Conservation (phyloP, 2,888 invertebrate species). For the Dyspetes luteomarginatus region DNA sequence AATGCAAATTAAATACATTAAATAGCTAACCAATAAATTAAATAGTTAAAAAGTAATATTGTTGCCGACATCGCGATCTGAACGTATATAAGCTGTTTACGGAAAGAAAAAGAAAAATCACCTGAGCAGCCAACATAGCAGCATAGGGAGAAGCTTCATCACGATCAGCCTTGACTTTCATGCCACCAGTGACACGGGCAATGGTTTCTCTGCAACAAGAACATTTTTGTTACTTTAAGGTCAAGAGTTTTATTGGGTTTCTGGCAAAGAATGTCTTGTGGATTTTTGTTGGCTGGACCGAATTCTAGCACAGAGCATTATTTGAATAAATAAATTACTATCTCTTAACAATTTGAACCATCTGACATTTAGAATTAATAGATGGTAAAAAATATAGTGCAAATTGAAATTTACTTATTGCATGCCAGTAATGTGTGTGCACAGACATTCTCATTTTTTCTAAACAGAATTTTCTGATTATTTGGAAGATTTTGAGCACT, state of each 20-base stretch:
- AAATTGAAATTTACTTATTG: too few relatives aligned
- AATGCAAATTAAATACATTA: not conserved
- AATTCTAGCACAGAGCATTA: too few relatives aligned
- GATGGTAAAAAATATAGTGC: not conserved
- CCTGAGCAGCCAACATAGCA: slow-evolving; percentile 99
- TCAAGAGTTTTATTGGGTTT: not conserved
- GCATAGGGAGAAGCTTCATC: slow-evolving; percentile 99
- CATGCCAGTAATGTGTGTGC: too few relatives aligned
- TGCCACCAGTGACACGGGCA: slow-evolving; percentile 97
- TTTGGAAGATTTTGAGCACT: too few relatives aligned
- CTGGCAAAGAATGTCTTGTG: not conserved
- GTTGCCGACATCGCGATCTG: not conserved
- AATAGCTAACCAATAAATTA: not conserved
- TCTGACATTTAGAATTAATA: too few relatives aligned
- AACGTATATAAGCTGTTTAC: not conserved
- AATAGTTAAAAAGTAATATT: not conserved
- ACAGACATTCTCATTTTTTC: too few relatives aligned
- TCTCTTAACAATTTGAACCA: too few relatives aligned
- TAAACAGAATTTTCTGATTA: too few relatives aligned
- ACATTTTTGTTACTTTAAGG: too few relatives aligned
- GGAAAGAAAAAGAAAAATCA: slow-evolving; percentile 77
- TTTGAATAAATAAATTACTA: too few relatives aligned
- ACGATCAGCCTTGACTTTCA: slow-evolving; percentile 99
- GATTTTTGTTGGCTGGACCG: too few relatives aligned
- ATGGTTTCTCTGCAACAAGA: slow-evolving; percentile 90